Percentiles rank a stretch among this genome's conserved stretches.
Evolutionary conservation across 2,113 vertebrate genomes (phyloP).

Genomic region (Regulus satrapa): DNA sequence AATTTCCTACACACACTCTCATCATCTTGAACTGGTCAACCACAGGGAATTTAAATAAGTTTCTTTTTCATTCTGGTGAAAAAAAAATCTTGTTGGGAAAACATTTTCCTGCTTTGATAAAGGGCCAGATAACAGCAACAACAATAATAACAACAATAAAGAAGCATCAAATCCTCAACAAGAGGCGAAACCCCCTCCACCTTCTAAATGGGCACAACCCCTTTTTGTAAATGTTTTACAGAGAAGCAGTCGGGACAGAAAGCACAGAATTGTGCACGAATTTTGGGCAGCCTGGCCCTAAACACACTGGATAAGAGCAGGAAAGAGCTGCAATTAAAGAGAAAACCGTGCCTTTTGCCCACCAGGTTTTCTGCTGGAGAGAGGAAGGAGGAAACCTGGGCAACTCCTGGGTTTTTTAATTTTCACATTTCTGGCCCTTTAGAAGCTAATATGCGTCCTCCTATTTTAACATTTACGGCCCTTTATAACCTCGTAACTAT

Average conservation of each 20-base stretch:
- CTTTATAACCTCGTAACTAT: no score
- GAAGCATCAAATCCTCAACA: neutral
- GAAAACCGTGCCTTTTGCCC: neutral
- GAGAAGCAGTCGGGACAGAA: neutral
- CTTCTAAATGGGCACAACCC: neutral
- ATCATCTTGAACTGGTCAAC: no score
- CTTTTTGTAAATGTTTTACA: neutral
- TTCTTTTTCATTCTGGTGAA: neutral
- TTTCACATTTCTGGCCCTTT: neutral
- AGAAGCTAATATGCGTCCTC: no score
- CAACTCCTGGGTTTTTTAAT: neutral
- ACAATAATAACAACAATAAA: neutral
- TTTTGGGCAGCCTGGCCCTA: neutral
- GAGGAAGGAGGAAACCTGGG: neutral
- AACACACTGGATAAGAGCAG: neutral
- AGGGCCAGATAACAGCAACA: neutral
- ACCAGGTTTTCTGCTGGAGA: neutral
- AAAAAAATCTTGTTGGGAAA: neutral
- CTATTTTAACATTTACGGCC: no score
- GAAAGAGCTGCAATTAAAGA: neutral
- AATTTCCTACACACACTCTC: no score
- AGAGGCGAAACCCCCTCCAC: fast-evolving
- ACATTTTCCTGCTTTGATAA: neutral
- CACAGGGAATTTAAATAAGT: neutral
- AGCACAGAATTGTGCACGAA: neutral